These are phyloP conservation scores for Spilogale gracilis DNA, from an alignment of 2,113 vertebrate species.

Conservation along the genomic window DNA sequence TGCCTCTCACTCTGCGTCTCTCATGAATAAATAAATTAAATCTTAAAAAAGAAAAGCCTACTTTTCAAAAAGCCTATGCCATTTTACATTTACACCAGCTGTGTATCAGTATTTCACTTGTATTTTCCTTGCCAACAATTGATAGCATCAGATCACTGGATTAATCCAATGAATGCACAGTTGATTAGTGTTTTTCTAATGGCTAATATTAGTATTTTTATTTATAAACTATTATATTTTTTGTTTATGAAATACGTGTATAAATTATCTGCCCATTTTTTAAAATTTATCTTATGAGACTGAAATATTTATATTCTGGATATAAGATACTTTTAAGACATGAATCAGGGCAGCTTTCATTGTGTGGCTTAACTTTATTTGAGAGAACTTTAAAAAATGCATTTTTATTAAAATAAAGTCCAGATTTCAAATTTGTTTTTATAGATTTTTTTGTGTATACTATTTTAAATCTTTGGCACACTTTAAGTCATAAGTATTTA, in stretches of 20 bases:
- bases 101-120: neutral
- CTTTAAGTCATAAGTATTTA: neutral
- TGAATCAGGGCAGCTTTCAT: neutral
- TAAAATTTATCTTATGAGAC: neutral
- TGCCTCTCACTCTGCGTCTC: too few relatives aligned
- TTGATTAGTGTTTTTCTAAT: neutral
- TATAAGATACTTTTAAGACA: neutral
- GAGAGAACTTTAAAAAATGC: neutral
- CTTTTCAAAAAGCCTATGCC: neutral
- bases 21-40: too few relatives aligned
- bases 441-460: neutral
- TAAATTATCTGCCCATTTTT: neutral
- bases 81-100: neutral
- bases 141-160: neutral
- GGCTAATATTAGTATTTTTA: neutral
- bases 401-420: neutral
- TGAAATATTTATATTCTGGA: neutral
- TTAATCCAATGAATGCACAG: neutral
- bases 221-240: neutral
- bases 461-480: neutral
- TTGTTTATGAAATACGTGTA: neutral
- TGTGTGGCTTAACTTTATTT: neutral
- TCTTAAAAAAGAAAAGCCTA: too few relatives aligned
- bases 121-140: neutral
- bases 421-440: neutral